Percentiles rank a stretch among this genome's conserved stretches.
These are phyloP conservation scores for Brachionus calyciflorus DNA, from an alignment of 1,140 invertebrate species.

Conservation along the genomic window DNA sequence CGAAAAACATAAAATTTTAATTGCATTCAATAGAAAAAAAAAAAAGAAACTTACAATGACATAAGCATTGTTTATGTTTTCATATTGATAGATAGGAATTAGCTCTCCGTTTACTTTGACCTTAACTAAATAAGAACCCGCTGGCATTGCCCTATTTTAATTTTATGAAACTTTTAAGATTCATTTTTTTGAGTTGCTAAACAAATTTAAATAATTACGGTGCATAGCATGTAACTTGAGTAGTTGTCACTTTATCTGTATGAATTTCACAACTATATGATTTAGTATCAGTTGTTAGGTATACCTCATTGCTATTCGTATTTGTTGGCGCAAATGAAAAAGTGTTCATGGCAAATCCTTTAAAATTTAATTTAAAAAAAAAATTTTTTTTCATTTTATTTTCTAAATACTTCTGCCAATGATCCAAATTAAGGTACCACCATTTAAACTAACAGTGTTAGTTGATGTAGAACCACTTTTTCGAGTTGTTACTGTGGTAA, in stretches of 20 bases:
- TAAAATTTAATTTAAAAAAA: neutral
- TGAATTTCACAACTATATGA: constrained; percentile 27
- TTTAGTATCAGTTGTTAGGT: neutral
- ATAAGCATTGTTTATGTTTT: neutral
- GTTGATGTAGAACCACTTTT: neutral
- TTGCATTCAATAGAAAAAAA: no score
- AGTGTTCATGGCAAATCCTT: constrained; percentile 15
- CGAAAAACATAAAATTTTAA: no score
- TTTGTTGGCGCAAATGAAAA: neutral
- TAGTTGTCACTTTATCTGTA: constrained; percentile 7
- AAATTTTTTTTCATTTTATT: neutral
- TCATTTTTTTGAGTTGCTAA: neutral
- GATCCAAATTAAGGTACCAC: constrained; percentile 26
- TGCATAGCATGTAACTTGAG: constrained; percentile 35
- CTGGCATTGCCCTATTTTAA: neutral
- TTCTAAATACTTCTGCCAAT: neutral
- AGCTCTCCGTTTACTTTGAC: constrained; percentile 33
- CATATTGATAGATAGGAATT: constrained; percentile 17
- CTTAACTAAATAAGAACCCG: neutral
- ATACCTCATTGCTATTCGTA: neutral
- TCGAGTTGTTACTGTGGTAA: neutral
- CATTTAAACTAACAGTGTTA: constrained; percentile 7
- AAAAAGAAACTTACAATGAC: no score
- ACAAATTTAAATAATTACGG: neutral
- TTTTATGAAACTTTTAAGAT: neutral